These are phyloP conservation scores for Eolophus roseicapilla DNA, from an alignment of 2,113 vertebrate genomes.

Conservation along the genomic window DNA sequence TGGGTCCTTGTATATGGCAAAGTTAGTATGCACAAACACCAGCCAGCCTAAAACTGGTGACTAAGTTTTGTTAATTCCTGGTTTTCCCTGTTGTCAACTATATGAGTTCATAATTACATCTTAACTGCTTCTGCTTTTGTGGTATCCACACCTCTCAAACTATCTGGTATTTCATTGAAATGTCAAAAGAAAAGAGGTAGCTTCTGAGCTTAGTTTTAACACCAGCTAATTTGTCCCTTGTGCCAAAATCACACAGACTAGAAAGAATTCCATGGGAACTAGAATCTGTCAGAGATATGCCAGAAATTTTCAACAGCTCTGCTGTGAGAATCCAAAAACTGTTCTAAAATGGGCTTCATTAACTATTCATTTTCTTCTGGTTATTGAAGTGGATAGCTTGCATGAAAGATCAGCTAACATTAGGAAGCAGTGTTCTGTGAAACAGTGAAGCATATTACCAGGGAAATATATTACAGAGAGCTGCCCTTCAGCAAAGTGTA, in stretches of 20 bases:
- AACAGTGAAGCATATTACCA: neutral
- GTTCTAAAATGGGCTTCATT: slow-evolving; percentile 24
- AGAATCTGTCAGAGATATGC: neutral
- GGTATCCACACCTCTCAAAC: neutral
- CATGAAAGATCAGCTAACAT: slow-evolving; percentile 25
- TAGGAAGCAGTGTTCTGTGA: slow-evolving; percentile 17
- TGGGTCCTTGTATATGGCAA: neutral
- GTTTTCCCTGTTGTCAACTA: neutral
- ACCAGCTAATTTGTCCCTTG: neutral
- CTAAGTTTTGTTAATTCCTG: neutral
- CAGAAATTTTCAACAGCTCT: slow-evolving; percentile 25
- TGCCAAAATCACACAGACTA: neutral
- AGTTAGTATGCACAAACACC: neutral
- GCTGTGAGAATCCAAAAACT: neutral
- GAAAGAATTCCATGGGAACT: slow-evolving; percentile 1
- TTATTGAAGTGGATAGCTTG: slow-evolving; percentile 22
- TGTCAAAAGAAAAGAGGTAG: neutral
- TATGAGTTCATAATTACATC: neutral
- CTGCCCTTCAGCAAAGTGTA: neutral
- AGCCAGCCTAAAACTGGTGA: neutral
- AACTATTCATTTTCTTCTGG: slow-evolving; percentile 49
- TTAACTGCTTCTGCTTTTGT: neutral
- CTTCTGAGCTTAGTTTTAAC: slow-evolving; percentile 16
- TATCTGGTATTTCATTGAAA: slow-evolving; percentile 22
- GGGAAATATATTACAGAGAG: neutral